Evolutionary conservation across 2,797 vertebrate species (phyloP), one percentile per base, ranked within the genome.

Genomic region (Trematomus bernacchii): DNA sequence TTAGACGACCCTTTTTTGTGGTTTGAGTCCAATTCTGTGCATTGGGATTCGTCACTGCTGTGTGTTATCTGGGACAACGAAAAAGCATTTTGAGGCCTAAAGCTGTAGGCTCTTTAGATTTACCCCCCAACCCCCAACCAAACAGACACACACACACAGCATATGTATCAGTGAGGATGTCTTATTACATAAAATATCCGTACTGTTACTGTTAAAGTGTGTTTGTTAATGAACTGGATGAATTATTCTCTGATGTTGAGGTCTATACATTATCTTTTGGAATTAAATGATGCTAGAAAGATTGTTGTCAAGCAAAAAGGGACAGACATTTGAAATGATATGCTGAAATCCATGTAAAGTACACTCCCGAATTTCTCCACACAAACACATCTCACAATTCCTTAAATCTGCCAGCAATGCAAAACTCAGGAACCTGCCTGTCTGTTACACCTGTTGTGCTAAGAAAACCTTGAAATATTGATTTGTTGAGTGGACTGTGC

Each of bases 71-170:
- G 71, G 82, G 78, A 70, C 66, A 80, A 76, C 77, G 73, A 75
- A 75, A 78, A 55, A 87, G 57, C 69, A 71, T 90, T 70, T 73
- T 44, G 23, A 64, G 74, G 69, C 70, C 81, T 85, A 44, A 77
- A 83, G 74, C 60, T 76, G 75, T 67, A 61, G 63, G 66, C 71
- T 82, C 60, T 84, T 79, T 60, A 77, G 63, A 88, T 76, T 72
- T 40, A 68, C 69, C 50, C 50, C 78, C 37, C 71, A 69, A 53
- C 68, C 70, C 57, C 61, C 69, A 66, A 47, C 47, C 65, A 74
- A 37, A 37, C 33, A 37, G 6, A n/a, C n/a, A n/a, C n/a, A n/a
- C n/a, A 70, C 52, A 72, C 69, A 84, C 57, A 79, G 80, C 55
- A 63, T 82, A 83, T 82, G 75, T 83, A 64, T 60, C 63, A 75